Evolutionary conservation across 2,888 invertebrate genomes (phyloP).

Genomic region (Pollenia angustigena): DNA sequence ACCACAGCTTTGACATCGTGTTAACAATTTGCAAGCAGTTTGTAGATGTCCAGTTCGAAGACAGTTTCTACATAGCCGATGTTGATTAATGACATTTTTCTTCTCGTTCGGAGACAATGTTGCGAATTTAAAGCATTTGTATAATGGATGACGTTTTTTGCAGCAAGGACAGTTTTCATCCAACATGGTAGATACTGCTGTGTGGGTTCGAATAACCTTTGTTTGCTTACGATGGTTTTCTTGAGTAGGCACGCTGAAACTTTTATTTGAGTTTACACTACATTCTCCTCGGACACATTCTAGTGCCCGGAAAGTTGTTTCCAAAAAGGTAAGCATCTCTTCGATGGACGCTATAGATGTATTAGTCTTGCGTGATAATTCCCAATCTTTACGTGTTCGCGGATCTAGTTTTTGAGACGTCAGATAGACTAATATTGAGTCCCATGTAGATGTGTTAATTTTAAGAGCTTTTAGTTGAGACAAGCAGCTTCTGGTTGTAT

Average conservation of each 20-base stretch:
- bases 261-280: not conserved
- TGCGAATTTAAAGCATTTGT: constrained; percentile 64
- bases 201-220: constrained; percentile 13
- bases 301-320: constrained; percentile 55
- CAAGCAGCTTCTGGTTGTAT: constrained; percentile 45
- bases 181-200: not conserved
- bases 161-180: constrained; percentile 43
- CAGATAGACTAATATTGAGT: not conserved
- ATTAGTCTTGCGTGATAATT: not conserved
- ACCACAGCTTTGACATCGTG: constrained; percentile 30
- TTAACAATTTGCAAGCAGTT: constrained; percentile 27
- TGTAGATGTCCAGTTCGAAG: constrained; percentile 53
- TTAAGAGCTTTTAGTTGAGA: constrained; percentile 10
- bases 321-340: constrained; percentile 48
- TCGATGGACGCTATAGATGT: constrained; percentile 42
- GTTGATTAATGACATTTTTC: constrained; percentile 47
- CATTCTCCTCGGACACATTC: constrained; percentile 34
- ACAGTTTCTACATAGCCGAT: constrained; percentile 57
- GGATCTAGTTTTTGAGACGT: not conserved
- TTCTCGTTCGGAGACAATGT: constrained; percentile 40
- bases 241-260: not conserved
- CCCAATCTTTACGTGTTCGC: not conserved
- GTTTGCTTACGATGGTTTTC: constrained; percentile 2
- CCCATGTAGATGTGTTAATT: not conserved
- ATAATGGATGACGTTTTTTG: constrained; percentile 53